Evolutionary conservation across 2,797 vertebrate species (phyloP), one percentile per base, ranked within the genome.

Genomic region (Taenioides sp.): DNA sequence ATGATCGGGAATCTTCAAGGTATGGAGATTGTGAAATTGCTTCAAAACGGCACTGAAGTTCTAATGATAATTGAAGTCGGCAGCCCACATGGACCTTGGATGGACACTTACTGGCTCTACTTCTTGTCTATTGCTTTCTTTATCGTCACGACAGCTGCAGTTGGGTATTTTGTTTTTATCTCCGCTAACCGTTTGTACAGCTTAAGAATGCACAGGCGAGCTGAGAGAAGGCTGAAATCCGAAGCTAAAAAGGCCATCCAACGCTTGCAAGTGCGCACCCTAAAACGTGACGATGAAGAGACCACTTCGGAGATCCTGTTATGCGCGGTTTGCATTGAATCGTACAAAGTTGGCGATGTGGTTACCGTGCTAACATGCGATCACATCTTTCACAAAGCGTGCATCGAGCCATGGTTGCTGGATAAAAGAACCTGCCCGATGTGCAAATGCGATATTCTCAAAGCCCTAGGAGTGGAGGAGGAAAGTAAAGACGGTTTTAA

Each of bases 381-480:
- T 71, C 97, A 98, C 77, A 91, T 97, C 82, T 98, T 98, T 89
- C 97, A 98, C 84, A 97, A 98, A 90, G 83, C 80, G 71, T 98
- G 97, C 77, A 95, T 98, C 68, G 96, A 98, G 71, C 97, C 97
- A 1, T 98, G 97, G 97, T 93, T 98, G 76, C 91, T 98, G 86
- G 96, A 97, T 62, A 95, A 94, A 18, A 92, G 97, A 79, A 98
- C 97, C 11, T 98, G 97, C 79, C 97, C 97, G 10, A 97, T 98
- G 95, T 98, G 97, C 81, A 98, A 98, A 84, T 96, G 95, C 73
- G 95, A 98, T 92, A 98, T 98, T 83, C 93, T 98, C 76, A 97
- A 95, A 83, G 94, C 92, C 74, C 71, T 98, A 77, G 96, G 96
- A 57, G 89, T 96, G 17, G 95, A 95, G 91, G 96, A 79, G 5